A percentile compares a stretch with the other conserved stretches of the same genome.
phyloP scores from a whole-genome alignment of 1,140 invertebrate genomes.

The Drosophila sp. region DNA sequence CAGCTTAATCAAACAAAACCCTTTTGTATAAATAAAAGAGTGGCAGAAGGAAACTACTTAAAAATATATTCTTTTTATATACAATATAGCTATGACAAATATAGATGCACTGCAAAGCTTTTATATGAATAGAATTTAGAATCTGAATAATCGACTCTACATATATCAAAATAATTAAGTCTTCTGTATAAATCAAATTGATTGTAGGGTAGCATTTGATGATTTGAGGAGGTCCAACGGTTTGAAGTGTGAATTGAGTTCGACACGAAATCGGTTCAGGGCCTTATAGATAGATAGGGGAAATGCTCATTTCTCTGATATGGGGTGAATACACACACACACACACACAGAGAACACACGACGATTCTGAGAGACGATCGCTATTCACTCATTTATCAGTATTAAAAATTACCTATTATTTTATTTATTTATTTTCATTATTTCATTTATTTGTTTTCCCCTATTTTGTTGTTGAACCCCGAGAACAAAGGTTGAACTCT shows the following conservation, averaged over 20 bases:
- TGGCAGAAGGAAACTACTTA: too few species aligned
- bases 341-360: constrained; percentile 25
- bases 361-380: constrained; percentile 24
- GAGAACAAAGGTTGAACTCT: constrained; percentile 60
- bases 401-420: constrained; percentile 43
- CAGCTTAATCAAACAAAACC: too few species aligned
- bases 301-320: constrained; percentile 22
- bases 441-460: constrained; percentile 22
- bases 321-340: constrained; percentile 25
- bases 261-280: constrained; percentile 53
- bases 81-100: too few species aligned
- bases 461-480: constrained; percentile 19
- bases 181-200: too few species aligned
- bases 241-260: constrained; percentile 32
- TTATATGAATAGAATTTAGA: too few species aligned
- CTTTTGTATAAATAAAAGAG: too few species aligned
- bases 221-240: constrained; percentile 12
- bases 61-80: too few species aligned
- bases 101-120: too few species aligned
- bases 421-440: background rate
- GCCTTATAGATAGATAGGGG: constrained; percentile 31
- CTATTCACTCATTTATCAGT: constrained; percentile 36
- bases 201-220: constrained; percentile 5
- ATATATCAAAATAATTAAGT: too few species aligned
- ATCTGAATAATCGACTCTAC: too few species aligned